These are phyloP conservation scores for Drosophila mojavensis DNA, from an alignment of 1,140 invertebrate species.

Conservation along the genomic window DNA sequence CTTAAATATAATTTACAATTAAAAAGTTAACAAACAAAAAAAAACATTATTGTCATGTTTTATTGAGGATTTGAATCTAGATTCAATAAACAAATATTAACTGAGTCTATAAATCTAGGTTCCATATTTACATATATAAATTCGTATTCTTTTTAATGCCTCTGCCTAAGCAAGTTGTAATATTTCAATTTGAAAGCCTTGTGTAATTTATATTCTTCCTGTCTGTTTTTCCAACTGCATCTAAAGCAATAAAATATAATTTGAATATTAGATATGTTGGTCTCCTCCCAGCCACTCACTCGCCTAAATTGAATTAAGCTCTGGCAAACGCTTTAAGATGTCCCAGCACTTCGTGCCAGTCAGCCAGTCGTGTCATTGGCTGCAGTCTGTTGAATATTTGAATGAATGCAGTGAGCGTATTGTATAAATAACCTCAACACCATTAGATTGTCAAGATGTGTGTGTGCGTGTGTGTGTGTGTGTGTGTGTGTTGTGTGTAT, in stretches of 20 bases:
- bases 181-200: too few species aligned
- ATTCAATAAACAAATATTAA: too few species aligned
- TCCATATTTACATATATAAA: too few species aligned
- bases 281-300: background rate
- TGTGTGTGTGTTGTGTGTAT: slow-evolving; percentile 21
- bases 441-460: slow-evolving; percentile 71
- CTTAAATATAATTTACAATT: too few species aligned
- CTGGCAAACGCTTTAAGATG: slow-evolving; percentile 18
- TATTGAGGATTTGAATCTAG: too few species aligned
- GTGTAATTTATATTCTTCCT: too few species aligned
- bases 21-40: too few species aligned
- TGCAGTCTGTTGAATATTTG: slow-evolving; percentile 67
- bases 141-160: too few species aligned
- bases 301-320: slow-evolving; percentile 8
- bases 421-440: slow-evolving; percentile 82
- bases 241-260: background rate
- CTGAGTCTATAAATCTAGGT: too few species aligned
- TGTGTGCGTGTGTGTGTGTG: slow-evolving; percentile 18
- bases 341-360: slow-evolving; percentile 3
- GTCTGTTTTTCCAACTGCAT: too few species aligned
- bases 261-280: background rate
- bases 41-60: too few species aligned
- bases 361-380: slow-evolving; percentile 56
- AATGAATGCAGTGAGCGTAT: slow-evolving; percentile 63
- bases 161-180: too few species aligned